Percentiles rank a stretch among this genome's conserved stretches.
Evolutionary conservation across 2,113 vertebrate species (phyloP).

Genomic region (Aramus guarauna): DNA sequence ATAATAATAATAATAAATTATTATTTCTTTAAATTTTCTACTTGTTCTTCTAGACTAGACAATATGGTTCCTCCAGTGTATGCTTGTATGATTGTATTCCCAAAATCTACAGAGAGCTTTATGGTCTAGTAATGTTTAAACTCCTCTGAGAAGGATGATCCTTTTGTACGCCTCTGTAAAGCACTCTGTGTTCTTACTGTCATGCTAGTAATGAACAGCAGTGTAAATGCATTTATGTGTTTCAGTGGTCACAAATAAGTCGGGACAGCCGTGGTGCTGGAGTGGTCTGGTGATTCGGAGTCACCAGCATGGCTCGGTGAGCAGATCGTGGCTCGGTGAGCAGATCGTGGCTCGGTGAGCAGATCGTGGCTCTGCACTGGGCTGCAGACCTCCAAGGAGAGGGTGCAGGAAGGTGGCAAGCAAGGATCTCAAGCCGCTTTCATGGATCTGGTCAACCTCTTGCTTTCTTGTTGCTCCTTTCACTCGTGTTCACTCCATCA

Average conservation of each 20-base stretch:
- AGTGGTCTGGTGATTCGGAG: background rate
- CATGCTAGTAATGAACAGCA: background rate
- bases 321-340: rapidly evolving
- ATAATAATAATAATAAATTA: too few relatives aligned
- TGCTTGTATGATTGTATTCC: background rate
- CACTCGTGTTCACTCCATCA: background rate
- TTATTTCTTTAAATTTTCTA: background rate
- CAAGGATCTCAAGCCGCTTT: background rate
- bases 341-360: background rate
- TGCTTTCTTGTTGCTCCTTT: background rate
- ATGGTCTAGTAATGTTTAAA: background rate
- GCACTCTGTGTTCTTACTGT: background rate
- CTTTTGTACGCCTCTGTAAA: background rate
- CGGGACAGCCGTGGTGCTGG: background rate
- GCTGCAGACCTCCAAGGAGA: background rate
- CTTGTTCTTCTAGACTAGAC: background rate
- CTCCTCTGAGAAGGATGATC: background rate
- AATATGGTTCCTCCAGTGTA: background rate
- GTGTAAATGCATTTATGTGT: rapidly evolving
- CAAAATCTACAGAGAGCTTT: background rate
- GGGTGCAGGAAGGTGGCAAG: background rate
- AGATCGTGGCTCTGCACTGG: background rate
- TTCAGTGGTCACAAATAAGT: background rate
- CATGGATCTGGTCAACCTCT: background rate
- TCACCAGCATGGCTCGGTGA: background rate